These are phyloP conservation scores for Myiotriccus ornatus DNA, from an alignment of 2,797 vertebrate genomes.

Conservation along the genomic window DNA sequence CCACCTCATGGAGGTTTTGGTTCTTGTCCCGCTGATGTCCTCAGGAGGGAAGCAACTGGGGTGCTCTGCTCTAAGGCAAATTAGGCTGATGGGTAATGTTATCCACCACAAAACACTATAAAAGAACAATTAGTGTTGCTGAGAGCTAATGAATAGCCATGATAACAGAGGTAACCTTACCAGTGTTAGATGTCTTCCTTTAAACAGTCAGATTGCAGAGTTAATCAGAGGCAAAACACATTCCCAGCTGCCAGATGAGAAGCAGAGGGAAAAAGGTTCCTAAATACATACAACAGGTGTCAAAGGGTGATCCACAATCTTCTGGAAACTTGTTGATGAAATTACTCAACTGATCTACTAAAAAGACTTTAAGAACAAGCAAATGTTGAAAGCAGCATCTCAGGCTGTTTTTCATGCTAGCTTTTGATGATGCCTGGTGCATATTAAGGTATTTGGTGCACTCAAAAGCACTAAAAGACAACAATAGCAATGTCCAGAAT, in stretches of 20 bases:
- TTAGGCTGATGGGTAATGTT: neutral
- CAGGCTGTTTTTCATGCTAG: neutral
- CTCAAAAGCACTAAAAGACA: conserved; percentile 4
- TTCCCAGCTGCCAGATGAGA: neutral
- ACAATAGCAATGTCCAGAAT: neutral
- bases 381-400: neutral
- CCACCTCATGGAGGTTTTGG: accelerated
- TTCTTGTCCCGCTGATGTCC: neutral
- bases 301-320: neutral
- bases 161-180: neutral
- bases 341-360: conserved; percentile 18
- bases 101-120: neutral
- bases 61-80: neutral
- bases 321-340: conserved; percentile 13
- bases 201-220: neutral
- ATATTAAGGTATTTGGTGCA: neutral
- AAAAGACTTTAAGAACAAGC: neutral
- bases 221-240: neutral
- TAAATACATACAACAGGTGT: neutral
- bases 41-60: neutral
- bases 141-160: neutral
- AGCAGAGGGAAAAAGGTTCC: neutral
- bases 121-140: neutral
- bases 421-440: neutral
- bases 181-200: neutral